A percentile compares a stretch with the other conserved stretches of the same genome.
These are phyloP conservation scores for Zhuqinia jingwanae DNA, from an alignment of 2,888 invertebrate species.

Conservation along the genomic window DNA sequence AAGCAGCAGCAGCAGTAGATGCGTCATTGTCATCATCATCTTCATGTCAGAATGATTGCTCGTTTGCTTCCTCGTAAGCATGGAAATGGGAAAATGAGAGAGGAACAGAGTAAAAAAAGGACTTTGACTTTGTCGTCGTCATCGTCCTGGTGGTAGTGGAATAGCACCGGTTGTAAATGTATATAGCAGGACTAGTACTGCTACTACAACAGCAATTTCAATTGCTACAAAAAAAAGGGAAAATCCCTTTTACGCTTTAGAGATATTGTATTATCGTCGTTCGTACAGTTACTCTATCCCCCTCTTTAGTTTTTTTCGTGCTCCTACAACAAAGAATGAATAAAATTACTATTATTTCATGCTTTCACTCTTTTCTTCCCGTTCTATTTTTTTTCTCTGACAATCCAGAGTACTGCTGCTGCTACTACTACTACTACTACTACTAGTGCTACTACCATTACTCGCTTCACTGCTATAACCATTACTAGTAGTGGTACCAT, in stretches of 20 bases:
- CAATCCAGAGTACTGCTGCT: background rate
- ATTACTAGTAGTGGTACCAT: background rate
- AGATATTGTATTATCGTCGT: conserved; percentile 65
- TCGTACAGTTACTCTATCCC: conserved; percentile 15
- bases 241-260: conserved; percentile 69
- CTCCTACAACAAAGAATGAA: conserved; percentile 49
- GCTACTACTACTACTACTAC: background rate
- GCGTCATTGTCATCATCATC: background rate
- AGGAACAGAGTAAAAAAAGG: conserved; percentile 3
- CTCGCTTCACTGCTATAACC: background rate
- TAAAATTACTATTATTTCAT: conserved; percentile 69
- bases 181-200: too few relatives aligned
- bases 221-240: conserved; percentile 61
- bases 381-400: conserved; percentile 16
- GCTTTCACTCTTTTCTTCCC: conserved; percentile 37
- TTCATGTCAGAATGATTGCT: conserved; percentile 8
- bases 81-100: conserved; percentile 54
- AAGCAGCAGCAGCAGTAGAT: background rate
- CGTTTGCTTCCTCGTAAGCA: conserved; percentile 3
- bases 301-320: background rate
- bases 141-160: too few relatives aligned
- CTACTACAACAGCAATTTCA: too few relatives aligned
- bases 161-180: too few relatives aligned
- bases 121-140: conserved; percentile 52
- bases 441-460: background rate